These are phyloP conservation scores for Drosophila teissieri DNA, from an alignment of 1,140 invertebrate genomes.

Conservation along the genomic window DNA sequence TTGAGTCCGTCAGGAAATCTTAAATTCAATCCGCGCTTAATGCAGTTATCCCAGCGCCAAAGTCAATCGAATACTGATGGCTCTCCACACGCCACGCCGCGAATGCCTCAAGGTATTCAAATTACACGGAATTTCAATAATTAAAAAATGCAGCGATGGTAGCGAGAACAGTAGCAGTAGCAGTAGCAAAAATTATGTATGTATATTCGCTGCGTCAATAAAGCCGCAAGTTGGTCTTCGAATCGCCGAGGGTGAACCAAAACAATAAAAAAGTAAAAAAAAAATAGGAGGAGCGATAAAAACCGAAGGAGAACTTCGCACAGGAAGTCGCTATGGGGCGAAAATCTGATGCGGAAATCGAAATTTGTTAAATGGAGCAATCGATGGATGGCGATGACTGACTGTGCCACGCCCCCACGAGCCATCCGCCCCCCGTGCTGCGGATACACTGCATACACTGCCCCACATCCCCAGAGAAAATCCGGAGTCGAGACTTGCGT, in stretches of 20 bases:
- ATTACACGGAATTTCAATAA: conserved; percentile 60
- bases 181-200: conserved; percentile 24
- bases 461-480: background rate
- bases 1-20: background rate
- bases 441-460: too few relatives aligned
- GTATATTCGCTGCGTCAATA: conserved; percentile 51
- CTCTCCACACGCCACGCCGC: conserved; percentile 45
- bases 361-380: conserved; percentile 84
- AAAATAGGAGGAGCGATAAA: conserved; percentile 62
- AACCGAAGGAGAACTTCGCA: conserved; percentile 60
- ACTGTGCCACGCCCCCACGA: conserved; percentile 17
- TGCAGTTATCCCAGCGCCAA: conserved; percentile 29
- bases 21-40: conserved; percentile 42
- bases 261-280: background rate
- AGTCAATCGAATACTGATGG: conserved; percentile 29
- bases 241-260: background rate
- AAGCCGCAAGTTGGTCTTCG: conserved; percentile 36
- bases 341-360: conserved; percentile 81
- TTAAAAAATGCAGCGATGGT: conserved; percentile 65
- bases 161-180: conserved; percentile 10
- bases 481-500: conserved; percentile 37
- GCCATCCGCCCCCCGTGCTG: background rate
- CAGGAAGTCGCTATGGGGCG: conserved; percentile 68
- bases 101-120: conserved; percentile 49
- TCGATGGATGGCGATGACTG: conserved; percentile 69